These are phyloP conservation scores for Orbicella faveolata DNA, from an alignment of 64 coral and sea anemone genomes.

Conservation along the genomic window DNA sequence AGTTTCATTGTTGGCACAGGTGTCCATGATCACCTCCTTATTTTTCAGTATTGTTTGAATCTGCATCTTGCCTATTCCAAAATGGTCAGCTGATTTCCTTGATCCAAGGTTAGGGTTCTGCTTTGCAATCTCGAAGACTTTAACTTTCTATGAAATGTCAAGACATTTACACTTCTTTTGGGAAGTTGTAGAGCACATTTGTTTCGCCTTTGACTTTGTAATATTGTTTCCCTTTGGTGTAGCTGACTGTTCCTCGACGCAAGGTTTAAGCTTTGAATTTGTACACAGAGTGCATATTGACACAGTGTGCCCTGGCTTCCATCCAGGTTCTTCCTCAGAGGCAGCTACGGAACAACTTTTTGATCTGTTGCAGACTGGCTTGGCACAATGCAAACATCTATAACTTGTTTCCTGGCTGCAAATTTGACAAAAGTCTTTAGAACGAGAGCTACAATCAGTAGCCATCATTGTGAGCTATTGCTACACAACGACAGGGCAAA, in stretches of 20 bases:
- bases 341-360: too few relatives aligned
- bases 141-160: not conserved
- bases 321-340: not conserved
- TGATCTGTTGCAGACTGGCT: constrained; percentile 5
- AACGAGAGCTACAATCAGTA: too few relatives aligned
- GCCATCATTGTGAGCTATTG: too few relatives aligned
- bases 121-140: not conserved
- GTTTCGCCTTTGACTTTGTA: constrained; percentile 27
- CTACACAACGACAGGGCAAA: too few relatives aligned
- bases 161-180: too few relatives aligned
- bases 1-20: constrained; percentile 31
- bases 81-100: constrained; percentile 52
- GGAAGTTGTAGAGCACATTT: constrained; percentile 22
- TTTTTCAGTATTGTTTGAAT: not conserved
- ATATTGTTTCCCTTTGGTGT: constrained; percentile 37
- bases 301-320: constrained; percentile 20
- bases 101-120: constrained; percentile 43
- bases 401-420: constrained; percentile 26
- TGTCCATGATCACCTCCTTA: constrained; percentile 40
- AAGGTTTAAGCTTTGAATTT: constrained; percentile 27
- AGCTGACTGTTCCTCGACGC: constrained; percentile 24
- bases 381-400: constrained; percentile 31
- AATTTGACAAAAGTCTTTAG: constrained; percentile 6
- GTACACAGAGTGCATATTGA: constrained; percentile 33
- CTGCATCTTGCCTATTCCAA: not conserved